Evolutionary conservation across 1,140 invertebrate species (phyloP).

Genomic region (Physella acuta): DNA sequence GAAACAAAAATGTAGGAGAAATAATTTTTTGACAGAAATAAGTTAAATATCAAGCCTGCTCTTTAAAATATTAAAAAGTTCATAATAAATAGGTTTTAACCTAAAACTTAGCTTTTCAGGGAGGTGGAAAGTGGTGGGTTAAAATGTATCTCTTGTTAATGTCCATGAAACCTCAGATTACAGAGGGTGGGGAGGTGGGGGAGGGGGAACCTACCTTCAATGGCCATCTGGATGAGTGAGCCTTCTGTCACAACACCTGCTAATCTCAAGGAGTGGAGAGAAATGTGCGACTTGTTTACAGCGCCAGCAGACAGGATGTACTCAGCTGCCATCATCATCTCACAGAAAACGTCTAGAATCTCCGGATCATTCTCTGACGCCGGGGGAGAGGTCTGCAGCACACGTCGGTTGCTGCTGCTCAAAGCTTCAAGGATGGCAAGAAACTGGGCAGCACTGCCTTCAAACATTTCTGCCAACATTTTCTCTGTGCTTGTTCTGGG

Average conservation of each 20-base stretch:
- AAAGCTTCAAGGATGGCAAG: constrained; percentile 56
- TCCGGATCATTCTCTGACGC: constrained; percentile 58
- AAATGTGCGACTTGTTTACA: constrained; percentile 35
- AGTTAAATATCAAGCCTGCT: no score
- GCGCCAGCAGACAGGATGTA: constrained; percentile 57
- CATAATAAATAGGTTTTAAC: no score
- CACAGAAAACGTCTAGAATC: constrained; percentile 57
- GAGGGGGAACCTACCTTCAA: no score
- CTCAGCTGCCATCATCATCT: constrained; percentile 58
- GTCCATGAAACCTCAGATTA: no score
- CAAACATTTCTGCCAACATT: constrained; percentile 60
- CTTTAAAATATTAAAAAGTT: no score
- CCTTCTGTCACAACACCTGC: constrained; percentile 36
- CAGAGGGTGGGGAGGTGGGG: no score
- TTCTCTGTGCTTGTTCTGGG: constrained; percentile 59
- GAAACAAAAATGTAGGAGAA: no score
- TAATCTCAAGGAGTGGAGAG: no score
- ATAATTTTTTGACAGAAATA: no score
- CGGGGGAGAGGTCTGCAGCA: constrained; percentile 50
- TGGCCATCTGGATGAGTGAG: constrained; percentile 49
- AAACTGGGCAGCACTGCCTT: constrained; percentile 58
- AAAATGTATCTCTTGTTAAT: no score
- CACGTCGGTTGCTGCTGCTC: constrained; percentile 54
- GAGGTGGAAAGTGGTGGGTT: no score
- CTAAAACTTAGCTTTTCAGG: no score